phyloP scores from a whole-genome alignment of 1,140 invertebrate genomes.

The Drosophila willistoni region DNA sequence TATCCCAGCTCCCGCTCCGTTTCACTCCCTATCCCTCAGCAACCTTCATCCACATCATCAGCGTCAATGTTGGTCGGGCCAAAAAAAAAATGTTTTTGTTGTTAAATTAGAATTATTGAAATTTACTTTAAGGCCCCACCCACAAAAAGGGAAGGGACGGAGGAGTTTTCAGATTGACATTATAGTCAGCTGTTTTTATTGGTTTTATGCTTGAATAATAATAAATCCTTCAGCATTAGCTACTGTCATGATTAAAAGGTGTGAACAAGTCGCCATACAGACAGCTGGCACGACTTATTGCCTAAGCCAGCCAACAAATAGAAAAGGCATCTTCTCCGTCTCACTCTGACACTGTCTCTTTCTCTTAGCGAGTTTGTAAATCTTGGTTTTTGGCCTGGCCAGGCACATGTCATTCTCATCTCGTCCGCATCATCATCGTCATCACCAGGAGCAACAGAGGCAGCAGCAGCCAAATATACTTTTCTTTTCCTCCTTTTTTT shows the following conservation, averaged over 20 bases:
- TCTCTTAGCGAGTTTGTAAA: background rate
- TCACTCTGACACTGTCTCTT: background rate
- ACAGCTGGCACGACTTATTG: slow-evolving; percentile 22
- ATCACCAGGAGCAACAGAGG: slow-evolving; percentile 3
- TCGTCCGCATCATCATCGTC: slow-evolving; percentile 6
- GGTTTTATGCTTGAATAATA: slow-evolving; percentile 62
- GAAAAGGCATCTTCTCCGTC: background rate
- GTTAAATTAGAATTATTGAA: slow-evolving; percentile 77
- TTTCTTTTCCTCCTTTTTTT: background rate
- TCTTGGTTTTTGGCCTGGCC: slow-evolving; percentile 17
- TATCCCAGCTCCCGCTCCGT: background rate
- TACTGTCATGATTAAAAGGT: slow-evolving; percentile 35
- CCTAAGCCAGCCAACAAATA: slow-evolving; percentile 15
- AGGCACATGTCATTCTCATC: slow-evolving; percentile 42
- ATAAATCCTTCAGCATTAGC: slow-evolving; percentile 44
- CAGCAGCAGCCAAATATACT: slow-evolving; percentile 4
- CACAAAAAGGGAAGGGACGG: background rate
- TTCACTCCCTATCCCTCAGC: background rate
- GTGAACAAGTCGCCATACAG: slow-evolving; percentile 30
- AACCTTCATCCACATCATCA: background rate
- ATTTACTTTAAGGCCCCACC: slow-evolving; percentile 54
- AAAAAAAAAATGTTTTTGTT: slow-evolving; percentile 43
- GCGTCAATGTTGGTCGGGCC: slow-evolving; percentile 21
- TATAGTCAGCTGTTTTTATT: slow-evolving; percentile 71
- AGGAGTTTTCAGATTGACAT: slow-evolving; percentile 33